Evolutionary conservation across 2,888 invertebrate species (phyloP).

Genomic region (Corbicula japonica): DNA sequence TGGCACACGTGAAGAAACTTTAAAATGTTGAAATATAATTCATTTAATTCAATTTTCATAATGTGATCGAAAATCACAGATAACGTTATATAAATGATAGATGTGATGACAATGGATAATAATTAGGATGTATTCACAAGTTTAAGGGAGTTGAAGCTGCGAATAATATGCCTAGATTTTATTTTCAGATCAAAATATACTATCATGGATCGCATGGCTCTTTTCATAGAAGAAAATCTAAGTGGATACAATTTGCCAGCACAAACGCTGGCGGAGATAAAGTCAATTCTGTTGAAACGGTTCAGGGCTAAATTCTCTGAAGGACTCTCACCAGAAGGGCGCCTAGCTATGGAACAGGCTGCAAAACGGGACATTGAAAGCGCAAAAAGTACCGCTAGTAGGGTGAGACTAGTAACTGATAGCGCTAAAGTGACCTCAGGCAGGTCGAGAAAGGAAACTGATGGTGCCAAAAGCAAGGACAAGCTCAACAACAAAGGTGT

Average conservation of each 20-base stretch:
- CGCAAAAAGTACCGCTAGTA: neutral
- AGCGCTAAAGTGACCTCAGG: too few species aligned
- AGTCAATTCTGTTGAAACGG: conserved; percentile 40
- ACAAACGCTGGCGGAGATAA: conserved; percentile 60
- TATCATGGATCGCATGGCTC: conserved; percentile 10
- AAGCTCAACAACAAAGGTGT: too few species aligned
- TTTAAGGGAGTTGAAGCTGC: neutral
- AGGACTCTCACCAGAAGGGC: conserved; percentile 67
- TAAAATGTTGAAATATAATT: neutral
- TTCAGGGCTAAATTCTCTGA: conserved; percentile 59
- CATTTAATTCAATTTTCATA: too few species aligned
- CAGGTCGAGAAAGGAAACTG: too few species aligned
- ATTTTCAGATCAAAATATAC: neutral
- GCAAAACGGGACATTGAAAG: conserved; percentile 31
- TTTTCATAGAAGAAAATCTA: conserved; percentile 21
- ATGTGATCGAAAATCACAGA: too few species aligned
- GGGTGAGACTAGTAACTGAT: neutral
- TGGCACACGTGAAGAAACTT: too few species aligned
- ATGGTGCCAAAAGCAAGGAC: too few species aligned
- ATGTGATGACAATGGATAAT: neutral
- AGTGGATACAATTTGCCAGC: conserved; percentile 52
- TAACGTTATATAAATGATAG: neutral
- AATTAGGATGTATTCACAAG: neutral
- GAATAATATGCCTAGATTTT: neutral
- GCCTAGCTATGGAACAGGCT: conserved; percentile 67